Percentiles rank a stretch among this genome's conserved stretches.
These are phyloP conservation scores for Ceratosolen fusciceps DNA, from an alignment of 1,140 invertebrate genomes.

Conservation along the genomic window DNA sequence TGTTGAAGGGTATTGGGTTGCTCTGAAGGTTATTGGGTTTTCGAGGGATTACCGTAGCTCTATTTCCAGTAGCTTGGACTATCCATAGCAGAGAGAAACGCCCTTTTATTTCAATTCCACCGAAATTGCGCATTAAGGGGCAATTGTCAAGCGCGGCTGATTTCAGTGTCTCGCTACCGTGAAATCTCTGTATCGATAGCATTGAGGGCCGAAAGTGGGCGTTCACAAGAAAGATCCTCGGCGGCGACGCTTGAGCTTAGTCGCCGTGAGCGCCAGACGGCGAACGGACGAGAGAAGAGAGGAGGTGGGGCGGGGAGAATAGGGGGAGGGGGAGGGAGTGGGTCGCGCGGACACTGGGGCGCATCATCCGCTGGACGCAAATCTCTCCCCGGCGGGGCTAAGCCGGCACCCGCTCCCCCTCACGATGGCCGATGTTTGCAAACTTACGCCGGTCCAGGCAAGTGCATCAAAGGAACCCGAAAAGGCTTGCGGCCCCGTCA, in stretches of 20 bases:
- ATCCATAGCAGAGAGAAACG: background rate
- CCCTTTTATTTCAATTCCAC: background rate
- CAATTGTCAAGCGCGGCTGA: background rate
- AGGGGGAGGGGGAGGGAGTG: no score
- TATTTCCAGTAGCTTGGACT: background rate
- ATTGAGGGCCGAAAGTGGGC: background rate
- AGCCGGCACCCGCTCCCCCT: background rate
- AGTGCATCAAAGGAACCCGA: constrained; percentile 9
- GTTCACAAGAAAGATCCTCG: background rate
- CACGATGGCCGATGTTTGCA: constrained; percentile 41
- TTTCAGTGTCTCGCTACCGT: background rate
- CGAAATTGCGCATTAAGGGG: background rate
- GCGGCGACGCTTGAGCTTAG: background rate
- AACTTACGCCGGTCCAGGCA: constrained; percentile 11
- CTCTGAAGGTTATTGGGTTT: no score
- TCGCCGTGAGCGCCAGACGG: background rate
- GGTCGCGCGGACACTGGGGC: background rate
- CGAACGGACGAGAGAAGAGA: no score
- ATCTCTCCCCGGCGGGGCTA: background rate
- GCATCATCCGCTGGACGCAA: constrained; percentile 13
- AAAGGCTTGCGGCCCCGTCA: constrained; percentile 23
- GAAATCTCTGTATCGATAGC: background rate
- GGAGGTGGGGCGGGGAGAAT: background rate
- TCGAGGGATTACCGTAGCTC: background rate
- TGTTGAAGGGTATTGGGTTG: no score